A percentile compares a stretch with the other conserved stretches of the same genome.
phyloP scores from a whole-genome alignment of 2,888 invertebrate genomes.

The Plagiodera versicolora region DNA sequence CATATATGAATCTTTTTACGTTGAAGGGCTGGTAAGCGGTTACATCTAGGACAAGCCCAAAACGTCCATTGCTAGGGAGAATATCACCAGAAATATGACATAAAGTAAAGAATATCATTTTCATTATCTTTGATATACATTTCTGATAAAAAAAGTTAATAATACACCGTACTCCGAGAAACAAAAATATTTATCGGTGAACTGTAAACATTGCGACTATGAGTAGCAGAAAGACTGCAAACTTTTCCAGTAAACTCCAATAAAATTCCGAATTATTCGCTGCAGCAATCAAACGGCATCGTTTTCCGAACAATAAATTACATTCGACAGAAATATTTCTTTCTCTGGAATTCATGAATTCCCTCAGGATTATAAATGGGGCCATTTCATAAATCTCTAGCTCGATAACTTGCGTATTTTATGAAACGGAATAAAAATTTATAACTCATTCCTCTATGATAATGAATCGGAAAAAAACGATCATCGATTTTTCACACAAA shows the following conservation, averaged over 20 bases:
- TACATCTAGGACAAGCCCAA: too few relatives aligned
- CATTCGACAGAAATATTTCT: slow-evolving; percentile 42
- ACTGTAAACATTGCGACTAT: slow-evolving; percentile 1
- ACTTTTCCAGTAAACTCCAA: slow-evolving; percentile 34
- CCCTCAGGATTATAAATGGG: slow-evolving; percentile 46
- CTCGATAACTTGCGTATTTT: slow-evolving; percentile 43
- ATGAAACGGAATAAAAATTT: slow-evolving; percentile 46
- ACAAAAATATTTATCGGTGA: background rate
- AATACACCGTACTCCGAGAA: too few relatives aligned
- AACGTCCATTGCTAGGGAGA: too few relatives aligned
- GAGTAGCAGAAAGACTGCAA: slow-evolving; percentile 10
- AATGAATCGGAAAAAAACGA: slow-evolving; percentile 3
- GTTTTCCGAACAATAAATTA: slow-evolving; percentile 50
- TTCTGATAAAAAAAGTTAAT: too few relatives aligned
- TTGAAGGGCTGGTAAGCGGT: too few relatives aligned
- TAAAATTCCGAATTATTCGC: slow-evolving; percentile 48
- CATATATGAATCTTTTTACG: background rate
- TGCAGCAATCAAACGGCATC: slow-evolving; percentile 47
- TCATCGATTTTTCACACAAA: background rate
- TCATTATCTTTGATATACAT: too few relatives aligned
- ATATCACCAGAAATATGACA: too few relatives aligned
- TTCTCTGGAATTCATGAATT: slow-evolving; percentile 44
- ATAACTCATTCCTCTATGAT: slow-evolving; percentile 32
- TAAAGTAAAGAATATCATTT: too few relatives aligned
- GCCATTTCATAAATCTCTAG: slow-evolving; percentile 46